Evolutionary conservation across 2,113 vertebrate genomes (phyloP).

Genomic region (Mastomys natalensis): DNA sequence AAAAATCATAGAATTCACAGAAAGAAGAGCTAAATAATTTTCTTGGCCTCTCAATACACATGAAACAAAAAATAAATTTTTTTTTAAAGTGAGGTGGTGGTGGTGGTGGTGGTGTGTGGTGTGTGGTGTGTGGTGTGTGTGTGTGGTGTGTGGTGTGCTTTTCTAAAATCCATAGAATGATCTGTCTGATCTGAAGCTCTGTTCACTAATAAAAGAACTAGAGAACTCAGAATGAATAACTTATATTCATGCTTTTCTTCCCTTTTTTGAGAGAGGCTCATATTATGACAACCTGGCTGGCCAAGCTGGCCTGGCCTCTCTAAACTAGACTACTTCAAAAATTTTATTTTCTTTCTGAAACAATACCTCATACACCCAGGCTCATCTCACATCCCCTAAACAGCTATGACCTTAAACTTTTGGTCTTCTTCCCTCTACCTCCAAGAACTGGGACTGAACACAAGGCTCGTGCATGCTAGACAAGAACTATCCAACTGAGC

Average conservation of each 20-base stretch:
- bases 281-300: neutral
- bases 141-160: neutral
- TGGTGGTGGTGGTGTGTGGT: neutral
- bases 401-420: neutral
- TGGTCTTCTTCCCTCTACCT: neutral
- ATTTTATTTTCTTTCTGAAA: neutral
- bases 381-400: neutral
- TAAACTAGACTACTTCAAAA: neutral
- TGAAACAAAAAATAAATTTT: neutral
- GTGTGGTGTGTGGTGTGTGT: neutral
- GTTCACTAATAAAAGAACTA: neutral
- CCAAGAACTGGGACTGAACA: neutral
- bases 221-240: constrained; percentile 10
- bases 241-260: neutral
- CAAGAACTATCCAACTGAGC: neutral
- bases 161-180: neutral
- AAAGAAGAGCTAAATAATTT: constrained; percentile 21
- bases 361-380: neutral
- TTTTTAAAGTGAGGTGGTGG: too few species aligned
- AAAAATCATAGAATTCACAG: constrained; percentile 33
- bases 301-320: neutral
- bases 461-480: neutral
- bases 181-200: constrained; percentile 15
- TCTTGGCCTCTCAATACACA: neutral
- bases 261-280: neutral